phyloP scores from a whole-genome alignment of 1,140 invertebrate genomes.

The Drosophila ficusphila region DNA sequence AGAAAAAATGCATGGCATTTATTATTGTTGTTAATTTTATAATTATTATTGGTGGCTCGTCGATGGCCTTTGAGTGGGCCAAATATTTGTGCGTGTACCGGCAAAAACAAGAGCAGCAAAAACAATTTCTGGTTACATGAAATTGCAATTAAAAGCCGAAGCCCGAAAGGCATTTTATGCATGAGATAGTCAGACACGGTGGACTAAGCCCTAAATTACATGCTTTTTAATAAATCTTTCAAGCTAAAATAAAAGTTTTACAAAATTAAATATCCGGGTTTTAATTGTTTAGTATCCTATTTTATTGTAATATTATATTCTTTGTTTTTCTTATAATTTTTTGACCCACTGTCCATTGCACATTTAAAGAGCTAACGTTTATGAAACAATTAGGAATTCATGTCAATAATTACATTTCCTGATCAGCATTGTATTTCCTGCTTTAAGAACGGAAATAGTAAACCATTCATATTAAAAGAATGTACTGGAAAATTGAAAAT shows the following conservation, averaged over 20 bases:
- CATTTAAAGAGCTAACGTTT: conserved; percentile 10
- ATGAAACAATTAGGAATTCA: conserved; percentile 33
- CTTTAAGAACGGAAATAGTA: conserved; percentile 9
- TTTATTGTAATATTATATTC: too few species aligned
- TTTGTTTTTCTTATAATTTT: neutral
- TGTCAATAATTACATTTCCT: conserved; percentile 33
- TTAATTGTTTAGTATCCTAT: too few species aligned
- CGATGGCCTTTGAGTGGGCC: conserved; percentile 20
- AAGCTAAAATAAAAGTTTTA: neutral
- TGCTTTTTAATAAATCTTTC: neutral
- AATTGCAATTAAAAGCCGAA: conserved; percentile 63
- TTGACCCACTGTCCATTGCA: neutral
- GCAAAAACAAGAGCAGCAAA: conserved; percentile 18
- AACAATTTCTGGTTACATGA: conserved; percentile 34
- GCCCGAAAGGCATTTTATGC: conserved; percentile 45
- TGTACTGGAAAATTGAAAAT: neutral
- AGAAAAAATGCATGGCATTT: conserved; percentile 19
- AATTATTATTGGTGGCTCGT: conserved; percentile 23
- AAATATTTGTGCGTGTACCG: conserved; percentile 31
- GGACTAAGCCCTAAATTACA: neutral
- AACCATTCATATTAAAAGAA: neutral
- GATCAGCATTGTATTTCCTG: neutral
- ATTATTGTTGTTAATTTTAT: conserved; percentile 36
- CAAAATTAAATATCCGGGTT: neutral
- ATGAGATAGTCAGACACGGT: conserved; percentile 12